Conservation (phyloP, 2,797 vertebrate genomes). For the Hypotaenidia okinawae region DNA sequence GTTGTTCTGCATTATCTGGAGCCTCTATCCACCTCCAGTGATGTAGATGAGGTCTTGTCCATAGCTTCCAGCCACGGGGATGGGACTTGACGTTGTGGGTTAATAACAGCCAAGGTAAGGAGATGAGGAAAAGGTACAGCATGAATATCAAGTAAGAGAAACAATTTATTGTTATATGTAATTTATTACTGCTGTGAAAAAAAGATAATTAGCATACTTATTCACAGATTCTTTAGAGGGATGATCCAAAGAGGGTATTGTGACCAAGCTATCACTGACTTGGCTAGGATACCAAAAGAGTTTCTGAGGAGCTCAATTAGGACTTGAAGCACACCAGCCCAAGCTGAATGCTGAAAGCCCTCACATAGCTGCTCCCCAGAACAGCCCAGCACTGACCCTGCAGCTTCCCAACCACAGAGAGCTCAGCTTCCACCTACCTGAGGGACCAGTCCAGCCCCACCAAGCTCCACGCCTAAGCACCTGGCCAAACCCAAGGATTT, state of each 20-base stretch:
- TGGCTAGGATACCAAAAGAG: not conserved
- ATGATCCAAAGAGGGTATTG: accelerated
- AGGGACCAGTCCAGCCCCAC: not conserved
- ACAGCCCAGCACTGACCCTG: accelerated
- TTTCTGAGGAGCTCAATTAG: not conserved
- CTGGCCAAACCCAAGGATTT: not conserved
- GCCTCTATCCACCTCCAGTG: not conserved
- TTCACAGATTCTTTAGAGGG: not conserved
- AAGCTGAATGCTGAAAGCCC: not conserved
- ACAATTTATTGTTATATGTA: not conserved
- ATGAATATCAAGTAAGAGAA: not conserved
- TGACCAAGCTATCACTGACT: not conserved
- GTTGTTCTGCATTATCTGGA: not conserved
- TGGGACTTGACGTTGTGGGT: accelerated
- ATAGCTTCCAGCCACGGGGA: not conserved
- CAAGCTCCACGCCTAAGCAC: too few relatives aligned
- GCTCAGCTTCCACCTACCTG: not conserved
- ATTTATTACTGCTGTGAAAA: not conserved
- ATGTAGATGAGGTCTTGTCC: not conserved
- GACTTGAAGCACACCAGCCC: not conserved
- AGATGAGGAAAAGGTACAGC: not conserved
- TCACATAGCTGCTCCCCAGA: accelerated
- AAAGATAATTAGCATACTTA: not conserved
- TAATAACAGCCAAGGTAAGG: not conserved
- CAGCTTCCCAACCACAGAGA: accelerated